Evolutionary conservation across 2,797 vertebrate species (phyloP).

Genomic region (Gambelia wislizenii): DNA sequence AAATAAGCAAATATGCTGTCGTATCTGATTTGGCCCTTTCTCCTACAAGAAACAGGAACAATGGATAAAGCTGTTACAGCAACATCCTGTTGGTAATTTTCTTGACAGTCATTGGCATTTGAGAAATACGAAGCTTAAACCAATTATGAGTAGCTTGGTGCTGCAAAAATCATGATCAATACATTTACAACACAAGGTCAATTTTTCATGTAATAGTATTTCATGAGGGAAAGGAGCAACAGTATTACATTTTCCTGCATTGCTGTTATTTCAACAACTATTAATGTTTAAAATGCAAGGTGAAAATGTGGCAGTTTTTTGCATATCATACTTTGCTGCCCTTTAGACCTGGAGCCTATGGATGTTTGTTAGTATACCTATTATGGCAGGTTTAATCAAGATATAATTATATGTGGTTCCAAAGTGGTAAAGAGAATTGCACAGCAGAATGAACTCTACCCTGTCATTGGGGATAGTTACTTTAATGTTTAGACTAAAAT

Average conservation of each 20-base stretch:
- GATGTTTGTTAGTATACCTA: conserved; percentile 50
- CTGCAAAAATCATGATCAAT: conserved; percentile 64
- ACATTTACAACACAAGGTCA: conserved; percentile 54
- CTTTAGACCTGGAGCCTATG: conserved; percentile 25
- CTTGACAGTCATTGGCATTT: conserved; percentile 54
- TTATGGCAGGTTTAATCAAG: no score
- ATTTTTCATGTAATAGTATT: conserved; percentile 55
- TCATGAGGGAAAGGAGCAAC: conserved; percentile 39
- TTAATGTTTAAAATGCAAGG: not conserved
- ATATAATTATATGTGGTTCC: no score
- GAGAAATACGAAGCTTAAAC: conserved; percentile 60
- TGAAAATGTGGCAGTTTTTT: conserved; percentile 24
- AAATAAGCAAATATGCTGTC: no score
- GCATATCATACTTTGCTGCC: not conserved
- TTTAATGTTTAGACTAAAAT: no score
- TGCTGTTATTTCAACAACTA: not conserved
- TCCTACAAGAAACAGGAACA: not conserved
- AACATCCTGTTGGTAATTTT: conserved; percentile 51
- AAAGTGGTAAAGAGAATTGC: no score
- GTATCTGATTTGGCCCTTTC: not conserved
- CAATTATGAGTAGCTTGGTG: conserved; percentile 67
- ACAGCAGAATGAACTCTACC: no score
- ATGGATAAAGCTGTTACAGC: not conserved
- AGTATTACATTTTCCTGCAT: not conserved
- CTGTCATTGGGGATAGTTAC: no score